Percentiles rank a stretch among this genome's conserved stretches.
Evolutionary conservation across 2,888 invertebrate genomes (phyloP).

Genomic region (Tetheella fluctuosa): DNA sequence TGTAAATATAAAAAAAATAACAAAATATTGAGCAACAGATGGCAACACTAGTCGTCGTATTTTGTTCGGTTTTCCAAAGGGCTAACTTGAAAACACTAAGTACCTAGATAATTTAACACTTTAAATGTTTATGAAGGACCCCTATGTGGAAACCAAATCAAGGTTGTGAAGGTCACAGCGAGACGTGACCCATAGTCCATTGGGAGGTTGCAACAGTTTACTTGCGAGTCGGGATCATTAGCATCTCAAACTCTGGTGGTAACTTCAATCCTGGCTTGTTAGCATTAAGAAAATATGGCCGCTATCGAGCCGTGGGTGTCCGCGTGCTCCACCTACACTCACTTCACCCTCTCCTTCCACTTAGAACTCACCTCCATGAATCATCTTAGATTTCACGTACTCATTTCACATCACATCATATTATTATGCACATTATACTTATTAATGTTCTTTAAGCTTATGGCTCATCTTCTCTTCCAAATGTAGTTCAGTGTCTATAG

Average conservation of each 20-base stretch:
- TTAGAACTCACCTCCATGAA: constrained; percentile 60
- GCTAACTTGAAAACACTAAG: constrained; percentile 52
- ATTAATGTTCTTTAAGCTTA: constrained; percentile 59
- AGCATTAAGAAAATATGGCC: constrained; percentile 66
- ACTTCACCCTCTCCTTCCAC: constrained; percentile 58
- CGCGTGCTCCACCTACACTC: constrained; percentile 68
- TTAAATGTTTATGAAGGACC: constrained; percentile 82
- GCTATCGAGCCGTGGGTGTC: constrained; percentile 84
- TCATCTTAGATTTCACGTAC: constrained; percentile 66
- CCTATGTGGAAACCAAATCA: constrained; percentile 93
- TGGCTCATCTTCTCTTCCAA: constrained; percentile 63
- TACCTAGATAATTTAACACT: constrained; percentile 50
- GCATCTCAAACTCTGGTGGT: constrained; percentile 59
- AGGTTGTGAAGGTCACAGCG: constrained; percentile 89
- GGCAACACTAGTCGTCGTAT: constrained; percentile 31
- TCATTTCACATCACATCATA: constrained; percentile 65
- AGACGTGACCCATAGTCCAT: constrained; percentile 87
- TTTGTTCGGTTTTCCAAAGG: constrained; percentile 67
- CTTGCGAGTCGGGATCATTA: constrained; percentile 61
- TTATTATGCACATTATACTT: constrained; percentile 54
- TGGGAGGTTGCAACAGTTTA: constrained; percentile 61
- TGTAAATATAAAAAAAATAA: neutral
- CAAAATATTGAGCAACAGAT: constrained; percentile 22
- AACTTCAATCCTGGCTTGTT: constrained; percentile 68
- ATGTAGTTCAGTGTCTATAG: constrained; percentile 66